phyloP scores from a whole-genome alignment of 2,888 invertebrate species.

The Mechanitis messenoides region DNA sequence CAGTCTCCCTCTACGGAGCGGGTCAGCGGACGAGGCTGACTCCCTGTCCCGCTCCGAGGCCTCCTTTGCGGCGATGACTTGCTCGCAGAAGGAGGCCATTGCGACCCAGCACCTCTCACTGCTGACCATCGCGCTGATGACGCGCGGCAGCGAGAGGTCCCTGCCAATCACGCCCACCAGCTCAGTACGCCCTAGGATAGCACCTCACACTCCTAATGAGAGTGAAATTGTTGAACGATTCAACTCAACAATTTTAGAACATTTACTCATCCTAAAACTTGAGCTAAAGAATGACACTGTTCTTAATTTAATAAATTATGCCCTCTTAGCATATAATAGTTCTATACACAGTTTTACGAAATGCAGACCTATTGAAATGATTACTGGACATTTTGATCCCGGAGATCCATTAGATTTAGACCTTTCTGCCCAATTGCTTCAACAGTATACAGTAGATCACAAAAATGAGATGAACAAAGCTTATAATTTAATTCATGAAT shows the following conservation, averaged over 20 bases:
- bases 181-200: conserved; percentile 7
- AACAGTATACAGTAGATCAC: neutral
- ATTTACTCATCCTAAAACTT: neutral
- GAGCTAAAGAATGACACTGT: neutral
- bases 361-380: neutral
- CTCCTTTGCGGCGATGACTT: too few relatives aligned
- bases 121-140: too few relatives aligned
- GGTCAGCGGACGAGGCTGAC: too few relatives aligned
- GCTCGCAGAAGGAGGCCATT: too few relatives aligned
- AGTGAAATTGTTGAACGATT: conserved; percentile 14
- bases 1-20: too few relatives aligned
- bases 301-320: neutral
- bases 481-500: conserved; percentile 3
- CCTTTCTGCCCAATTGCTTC: neutral
- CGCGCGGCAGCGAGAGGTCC: too few relatives aligned
- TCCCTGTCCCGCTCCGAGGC: too few relatives aligned
- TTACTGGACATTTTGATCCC: neutral
- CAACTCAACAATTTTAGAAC: conserved; percentile 3
- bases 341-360: neutral
- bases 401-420: neutral
- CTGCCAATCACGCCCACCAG: too few relatives aligned
- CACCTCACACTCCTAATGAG: conserved; percentile 10
- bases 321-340: neutral
- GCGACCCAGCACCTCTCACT: too few relatives aligned
- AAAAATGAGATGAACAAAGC: neutral